phyloP scores from a whole-genome alignment of 2,113 vertebrate species.

The Anas platyrhynchos region DNA sequence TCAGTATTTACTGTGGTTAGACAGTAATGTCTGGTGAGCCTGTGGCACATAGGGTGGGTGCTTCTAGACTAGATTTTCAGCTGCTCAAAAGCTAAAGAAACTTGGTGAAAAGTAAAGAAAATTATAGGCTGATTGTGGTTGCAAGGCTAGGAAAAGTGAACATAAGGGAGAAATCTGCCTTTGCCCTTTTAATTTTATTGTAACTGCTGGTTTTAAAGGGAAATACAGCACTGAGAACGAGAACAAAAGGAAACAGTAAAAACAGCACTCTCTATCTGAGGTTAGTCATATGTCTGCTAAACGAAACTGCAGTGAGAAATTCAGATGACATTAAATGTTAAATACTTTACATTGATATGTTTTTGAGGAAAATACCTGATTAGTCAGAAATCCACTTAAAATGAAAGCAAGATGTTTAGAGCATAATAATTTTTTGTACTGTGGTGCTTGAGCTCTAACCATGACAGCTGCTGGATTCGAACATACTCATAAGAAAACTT shows the following conservation, averaged over 20 bases:
- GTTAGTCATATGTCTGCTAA: neutral
- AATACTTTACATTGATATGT: neutral
- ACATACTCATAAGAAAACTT: neutral
- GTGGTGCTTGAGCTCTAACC: neutral
- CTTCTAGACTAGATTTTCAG: constrained; percentile 30
- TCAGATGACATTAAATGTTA: neutral
- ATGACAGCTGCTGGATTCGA: neutral
- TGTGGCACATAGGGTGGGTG: neutral
- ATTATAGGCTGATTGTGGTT: constrained; percentile 48
- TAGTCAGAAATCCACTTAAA: constrained; percentile 5
- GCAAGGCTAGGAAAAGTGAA: neutral
- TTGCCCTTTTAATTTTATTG: constrained; percentile 20
- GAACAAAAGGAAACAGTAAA: neutral
- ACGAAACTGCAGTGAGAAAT: neutral
- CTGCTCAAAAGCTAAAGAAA: constrained; percentile 9
- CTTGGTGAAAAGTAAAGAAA: constrained; percentile 62
- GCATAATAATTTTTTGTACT: neutral
- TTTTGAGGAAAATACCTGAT: neutral
- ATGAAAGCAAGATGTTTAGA: neutral
- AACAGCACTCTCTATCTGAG: neutral
- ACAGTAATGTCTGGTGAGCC: neutral
- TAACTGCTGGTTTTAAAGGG: neutral
- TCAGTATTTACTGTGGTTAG: neutral
- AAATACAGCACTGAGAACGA: neutral
- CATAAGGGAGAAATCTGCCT: neutral